Evolutionary conservation across 2,888 invertebrate genomes (phyloP).

Genomic region (Pollenia angustigena): DNA sequence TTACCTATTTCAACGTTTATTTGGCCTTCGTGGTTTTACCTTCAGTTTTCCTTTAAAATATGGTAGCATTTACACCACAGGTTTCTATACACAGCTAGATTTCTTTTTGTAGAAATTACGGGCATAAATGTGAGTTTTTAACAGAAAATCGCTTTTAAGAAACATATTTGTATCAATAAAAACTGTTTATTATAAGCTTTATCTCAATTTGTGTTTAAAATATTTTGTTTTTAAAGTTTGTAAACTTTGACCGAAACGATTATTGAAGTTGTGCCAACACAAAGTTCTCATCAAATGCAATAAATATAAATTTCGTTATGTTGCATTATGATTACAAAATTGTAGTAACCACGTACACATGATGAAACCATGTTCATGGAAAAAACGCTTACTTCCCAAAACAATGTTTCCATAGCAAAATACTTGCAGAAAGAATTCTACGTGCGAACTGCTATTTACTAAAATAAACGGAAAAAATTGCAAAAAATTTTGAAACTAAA

Average conservation of each 20-base stretch:
- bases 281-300: background rate
- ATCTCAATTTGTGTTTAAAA: too few relatives aligned
- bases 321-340: background rate
- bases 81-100: too few relatives aligned
- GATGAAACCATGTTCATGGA: background rate
- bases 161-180: too few relatives aligned
- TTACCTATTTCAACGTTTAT: too few relatives aligned
- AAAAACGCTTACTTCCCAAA: constrained; percentile 19
- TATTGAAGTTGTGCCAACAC: background rate
- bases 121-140: too few relatives aligned
- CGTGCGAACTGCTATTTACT: constrained; percentile 8
- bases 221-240: background rate
- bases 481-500: background rate
- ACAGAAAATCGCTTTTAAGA: too few relatives aligned
- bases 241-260: background rate
- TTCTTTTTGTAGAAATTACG: too few relatives aligned
- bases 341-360: constrained; percentile 19
- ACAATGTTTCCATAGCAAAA: background rate
- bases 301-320: background rate
- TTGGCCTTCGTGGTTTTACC: too few relatives aligned
- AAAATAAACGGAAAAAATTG: background rate
- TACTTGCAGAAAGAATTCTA: constrained; percentile 9
- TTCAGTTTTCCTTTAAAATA: too few relatives aligned
- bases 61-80: too few relatives aligned
- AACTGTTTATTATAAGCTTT: too few relatives aligned